Base-by-base conservation (phyloP, 2,113 vertebrate genomes). In the Sapajus apella region DNA sequence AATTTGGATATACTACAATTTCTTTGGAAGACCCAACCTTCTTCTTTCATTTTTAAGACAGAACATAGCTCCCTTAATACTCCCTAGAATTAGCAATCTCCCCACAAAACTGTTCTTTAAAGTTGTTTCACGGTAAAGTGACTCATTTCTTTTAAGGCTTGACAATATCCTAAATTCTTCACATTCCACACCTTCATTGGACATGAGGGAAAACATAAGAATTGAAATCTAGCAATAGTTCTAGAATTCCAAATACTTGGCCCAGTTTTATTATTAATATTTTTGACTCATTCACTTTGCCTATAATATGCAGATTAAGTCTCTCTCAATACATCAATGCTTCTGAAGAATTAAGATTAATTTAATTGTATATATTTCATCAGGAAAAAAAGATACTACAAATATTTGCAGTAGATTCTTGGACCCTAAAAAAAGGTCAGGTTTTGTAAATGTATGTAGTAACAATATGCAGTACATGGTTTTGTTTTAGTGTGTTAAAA, bases 401-500 rank as follows among this genome's bases (percentile, higher is more conserved):
- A 79, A 85, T 68, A 55, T 43, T 73, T 75, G 21, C 20, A 56
- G 2, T 61, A 80, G n/a, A 68, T 75, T 72, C 3, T n/a, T 93
- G 76, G 70, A 75, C 32, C 32, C 27, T 37, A 72, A 72, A 93
- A 66, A 40, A 72, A 73, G 90, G 45, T 96, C 64, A 50, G 10
- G 56, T 94, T 95, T 96, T 93, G 0, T 70, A 96, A 91, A 35
- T 40, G 77, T 73, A 58, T 45, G 7, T 52, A 61, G 68, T 47
- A 93, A 55, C 21, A 95, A 73, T 94, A 94, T 43, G n/a, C 30
- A 88, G 10, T 72, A 83, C 40, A 89, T 79, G 9, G 91, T 87
- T 91, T 86, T 96, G 61, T 58, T 45, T 87, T 96, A 96, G 91
- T 94, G 56, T 66, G 50, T 45, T 93, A 68, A 89, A 92, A 96